Percentiles rank a stretch among this genome's conserved stretches.
Conservation (phyloP, 92 coral and sea anemone genomes). For the Umimayanthus kanabou region DNA sequence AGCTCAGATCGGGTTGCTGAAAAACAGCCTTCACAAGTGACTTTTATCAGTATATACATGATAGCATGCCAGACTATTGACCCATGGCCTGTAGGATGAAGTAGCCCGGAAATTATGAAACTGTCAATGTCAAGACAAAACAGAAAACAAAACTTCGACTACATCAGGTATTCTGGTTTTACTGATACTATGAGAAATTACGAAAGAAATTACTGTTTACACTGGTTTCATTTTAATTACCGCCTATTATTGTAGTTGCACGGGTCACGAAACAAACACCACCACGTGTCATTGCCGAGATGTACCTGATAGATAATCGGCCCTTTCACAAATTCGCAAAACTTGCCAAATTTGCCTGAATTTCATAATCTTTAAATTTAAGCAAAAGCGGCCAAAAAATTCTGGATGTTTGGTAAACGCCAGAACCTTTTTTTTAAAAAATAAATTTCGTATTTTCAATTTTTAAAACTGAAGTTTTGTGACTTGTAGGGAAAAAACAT, state of each 20-base stretch:
- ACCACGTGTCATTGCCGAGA: background rate
- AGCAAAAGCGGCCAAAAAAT: background rate
- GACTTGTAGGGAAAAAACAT: no score
- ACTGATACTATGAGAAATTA: background rate
- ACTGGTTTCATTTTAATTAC: background rate
- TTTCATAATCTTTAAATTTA: background rate
- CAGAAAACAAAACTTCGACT: conserved; percentile 8
- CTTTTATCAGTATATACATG: background rate
- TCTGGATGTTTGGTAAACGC: no score
- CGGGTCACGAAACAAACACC: background rate
- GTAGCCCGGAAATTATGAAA: background rate
- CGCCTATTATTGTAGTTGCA: no score
- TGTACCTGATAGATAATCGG: background rate
- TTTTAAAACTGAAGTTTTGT: no score
- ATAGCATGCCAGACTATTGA: conserved; percentile 19
- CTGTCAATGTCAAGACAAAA: conserved; percentile 9
- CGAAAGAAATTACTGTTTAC: background rate
- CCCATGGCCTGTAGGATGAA: background rate
- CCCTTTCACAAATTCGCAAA: background rate
- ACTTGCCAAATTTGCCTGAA: background rate
- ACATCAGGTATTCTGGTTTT: background rate
- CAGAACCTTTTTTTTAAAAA: background rate
- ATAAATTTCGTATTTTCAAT: no score
- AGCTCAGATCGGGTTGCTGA: conserved; percentile 28
- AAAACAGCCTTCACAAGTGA: conserved; percentile 14